Evolutionary conservation across 2,113 vertebrate genomes (phyloP).

Genomic region (Phodopus roborovskii): DNA sequence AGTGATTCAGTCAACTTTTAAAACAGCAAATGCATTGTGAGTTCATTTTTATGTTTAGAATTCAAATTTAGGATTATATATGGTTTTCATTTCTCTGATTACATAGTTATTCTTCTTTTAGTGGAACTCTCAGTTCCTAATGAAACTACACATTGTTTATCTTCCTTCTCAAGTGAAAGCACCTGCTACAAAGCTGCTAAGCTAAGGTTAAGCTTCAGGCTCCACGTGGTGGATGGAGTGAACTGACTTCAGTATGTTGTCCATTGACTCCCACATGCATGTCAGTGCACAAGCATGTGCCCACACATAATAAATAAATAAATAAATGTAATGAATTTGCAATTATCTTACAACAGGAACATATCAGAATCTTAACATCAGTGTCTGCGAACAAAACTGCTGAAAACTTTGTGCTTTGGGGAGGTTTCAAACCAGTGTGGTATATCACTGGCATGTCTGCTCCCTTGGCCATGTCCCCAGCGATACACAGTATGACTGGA

Average conservation of each 20-base stretch:
- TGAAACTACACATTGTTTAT: neutral
- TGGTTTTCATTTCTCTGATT: conserved; percentile 12
- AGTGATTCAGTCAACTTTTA: neutral
- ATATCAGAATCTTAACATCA: neutral
- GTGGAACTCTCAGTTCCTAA: conserved; percentile 18
- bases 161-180: neutral
- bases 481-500: no score
- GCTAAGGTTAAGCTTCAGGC: neutral
- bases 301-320: neutral
- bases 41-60: conserved; percentile 20
- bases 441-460: neutral
- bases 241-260: neutral
- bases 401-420: neutral
- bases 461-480: neutral
- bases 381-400: neutral
- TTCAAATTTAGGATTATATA: neutral
- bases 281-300: neutral
- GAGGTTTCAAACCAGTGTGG: neutral
- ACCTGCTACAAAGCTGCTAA: neutral
- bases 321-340: neutral
- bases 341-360: neutral
- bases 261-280: neutral
- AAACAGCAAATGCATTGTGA: neutral
- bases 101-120: neutral
- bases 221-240: neutral